Evolutionary conservation across 2,113 vertebrate species (phyloP).

Genomic region (Gasterosteus nipponicus): DNA sequence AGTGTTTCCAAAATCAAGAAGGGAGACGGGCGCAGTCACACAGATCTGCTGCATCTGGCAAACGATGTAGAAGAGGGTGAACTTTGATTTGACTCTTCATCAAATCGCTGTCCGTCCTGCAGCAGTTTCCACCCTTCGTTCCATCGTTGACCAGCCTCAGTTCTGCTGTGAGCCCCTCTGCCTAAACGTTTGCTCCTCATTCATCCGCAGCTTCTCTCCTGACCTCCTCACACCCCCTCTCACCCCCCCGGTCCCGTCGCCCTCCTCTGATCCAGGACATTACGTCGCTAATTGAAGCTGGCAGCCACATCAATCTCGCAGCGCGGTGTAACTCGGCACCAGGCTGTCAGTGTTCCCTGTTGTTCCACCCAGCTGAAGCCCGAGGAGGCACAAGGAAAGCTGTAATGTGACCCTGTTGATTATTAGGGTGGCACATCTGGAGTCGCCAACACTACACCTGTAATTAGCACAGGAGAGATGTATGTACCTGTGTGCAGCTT

Average conservation of each 20-base stretch:
- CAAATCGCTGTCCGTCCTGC: neutral
- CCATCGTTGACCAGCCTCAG: neutral
- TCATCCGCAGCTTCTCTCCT: neutral
- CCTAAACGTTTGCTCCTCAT: neutral
- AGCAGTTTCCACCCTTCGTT: neutral
- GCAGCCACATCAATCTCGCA: constrained; percentile 66
- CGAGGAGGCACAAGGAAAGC: constrained; percentile 18
- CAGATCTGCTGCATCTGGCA: neutral
- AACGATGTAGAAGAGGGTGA: neutral
- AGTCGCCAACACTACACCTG: constrained; percentile 53
- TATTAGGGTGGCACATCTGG: constrained; percentile 53
- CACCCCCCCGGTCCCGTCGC: neutral
- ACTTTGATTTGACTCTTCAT: neutral
- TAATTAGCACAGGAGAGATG: constrained; percentile 59
- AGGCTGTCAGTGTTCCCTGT: constrained; percentile 24
- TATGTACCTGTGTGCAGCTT: neutral
- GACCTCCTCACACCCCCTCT: constrained; percentile 18
- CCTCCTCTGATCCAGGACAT: constrained; percentile 40
- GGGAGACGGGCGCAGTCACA: neutral
- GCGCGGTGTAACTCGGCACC: constrained; percentile 37
- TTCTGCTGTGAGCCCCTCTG: constrained; percentile 3
- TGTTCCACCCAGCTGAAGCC: constrained; percentile 32
- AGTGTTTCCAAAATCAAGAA: too few relatives aligned
- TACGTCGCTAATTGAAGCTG: constrained; percentile 60
- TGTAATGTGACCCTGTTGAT: constrained; percentile 48